Evolutionary conservation across 2,797 vertebrate species (phyloP).

Genomic region (Sciurus carolinensis): DNA sequence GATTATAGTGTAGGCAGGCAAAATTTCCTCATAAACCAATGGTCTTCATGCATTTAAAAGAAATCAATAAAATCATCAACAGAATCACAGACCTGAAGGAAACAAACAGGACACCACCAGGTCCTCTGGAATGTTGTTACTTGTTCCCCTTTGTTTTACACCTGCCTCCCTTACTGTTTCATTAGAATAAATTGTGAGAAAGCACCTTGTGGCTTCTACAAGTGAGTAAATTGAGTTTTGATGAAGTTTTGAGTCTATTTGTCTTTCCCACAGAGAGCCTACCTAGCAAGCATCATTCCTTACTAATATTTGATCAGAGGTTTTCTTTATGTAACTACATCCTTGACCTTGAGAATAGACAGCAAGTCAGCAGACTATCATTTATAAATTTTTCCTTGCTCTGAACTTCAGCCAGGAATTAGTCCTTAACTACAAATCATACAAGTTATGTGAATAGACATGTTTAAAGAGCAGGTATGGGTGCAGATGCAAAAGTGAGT

Average conservation of each 20-base stretch:
- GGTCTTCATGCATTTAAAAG: not conserved
- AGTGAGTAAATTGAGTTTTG: not conserved
- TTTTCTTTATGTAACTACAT: not conserved
- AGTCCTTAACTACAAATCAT: conserved; percentile 45
- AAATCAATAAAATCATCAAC: not conserved
- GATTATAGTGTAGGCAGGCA: not conserved
- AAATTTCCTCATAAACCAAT: conserved; percentile 17
- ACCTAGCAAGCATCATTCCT: not conserved
- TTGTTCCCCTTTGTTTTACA: not conserved
- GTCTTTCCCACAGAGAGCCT: not conserved
- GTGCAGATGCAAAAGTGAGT: not conserved
- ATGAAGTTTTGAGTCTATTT: not conserved
- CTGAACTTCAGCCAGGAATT: conserved; percentile 5
- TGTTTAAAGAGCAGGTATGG: not conserved
- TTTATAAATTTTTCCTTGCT: conserved; percentile 46
- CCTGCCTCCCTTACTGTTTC: not conserved
- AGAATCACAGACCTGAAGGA: not conserved
- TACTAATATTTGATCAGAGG: not conserved
- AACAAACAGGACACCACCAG: not conserved
- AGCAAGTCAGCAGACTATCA: not conserved
- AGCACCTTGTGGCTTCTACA: not conserved
- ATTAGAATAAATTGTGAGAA: not conserved
- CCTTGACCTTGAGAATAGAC: conserved; percentile 22
- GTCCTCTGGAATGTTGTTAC: too few relatives aligned
- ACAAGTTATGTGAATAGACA: not conserved